These are phyloP conservation scores for Cliona cf. orientalis DNA, from an alignment of 37 sponge, comb jelly and placozoan species.

Conservation along the genomic window DNA sequence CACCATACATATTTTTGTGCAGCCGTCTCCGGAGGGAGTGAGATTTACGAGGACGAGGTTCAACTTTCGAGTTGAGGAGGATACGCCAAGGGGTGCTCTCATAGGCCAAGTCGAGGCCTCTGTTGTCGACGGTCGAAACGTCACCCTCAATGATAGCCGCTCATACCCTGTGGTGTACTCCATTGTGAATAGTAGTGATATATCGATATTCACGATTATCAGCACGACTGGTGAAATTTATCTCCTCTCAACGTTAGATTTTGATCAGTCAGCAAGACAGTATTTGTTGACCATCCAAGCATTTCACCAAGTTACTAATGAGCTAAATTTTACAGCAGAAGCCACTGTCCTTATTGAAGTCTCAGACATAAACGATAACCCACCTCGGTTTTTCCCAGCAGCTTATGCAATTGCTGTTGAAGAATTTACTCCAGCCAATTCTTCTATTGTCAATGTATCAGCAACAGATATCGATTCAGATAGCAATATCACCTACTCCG, in stretches of 20 bases:
- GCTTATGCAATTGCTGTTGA: constrained; percentile 41
- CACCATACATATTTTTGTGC: constrained; percentile 18
- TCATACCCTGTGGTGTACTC: background rate
- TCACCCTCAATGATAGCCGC: background rate
- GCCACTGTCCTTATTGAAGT: constrained; percentile 1
- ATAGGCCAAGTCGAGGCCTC: constrained; percentile 18
- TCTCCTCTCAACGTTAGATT: constrained; percentile 29
- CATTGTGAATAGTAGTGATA: constrained; percentile 5
- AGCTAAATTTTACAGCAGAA: background rate
- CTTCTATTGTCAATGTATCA: constrained; percentile 13
- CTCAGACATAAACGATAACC: constrained; percentile 58
- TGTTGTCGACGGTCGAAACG: constrained; percentile 24
- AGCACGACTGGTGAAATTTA: constrained; percentile 18
- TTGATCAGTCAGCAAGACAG: background rate
- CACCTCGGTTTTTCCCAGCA: constrained; percentile 36
- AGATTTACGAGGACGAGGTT: background rate
- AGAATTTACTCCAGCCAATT: constrained; percentile 20
- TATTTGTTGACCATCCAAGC: constrained; percentile 25
- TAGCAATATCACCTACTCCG: constrained; percentile 25
- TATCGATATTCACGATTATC: background rate
- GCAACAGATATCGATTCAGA: constrained; percentile 54
- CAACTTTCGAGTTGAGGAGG: constrained; percentile 2
- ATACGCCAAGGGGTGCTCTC: constrained; percentile 1
- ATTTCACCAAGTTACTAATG: background rate
- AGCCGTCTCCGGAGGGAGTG: constrained; percentile 31